These are phyloP conservation scores for Idris sp. DNA, from an alignment of 1,140 invertebrate genomes.

Conservation along the genomic window DNA sequence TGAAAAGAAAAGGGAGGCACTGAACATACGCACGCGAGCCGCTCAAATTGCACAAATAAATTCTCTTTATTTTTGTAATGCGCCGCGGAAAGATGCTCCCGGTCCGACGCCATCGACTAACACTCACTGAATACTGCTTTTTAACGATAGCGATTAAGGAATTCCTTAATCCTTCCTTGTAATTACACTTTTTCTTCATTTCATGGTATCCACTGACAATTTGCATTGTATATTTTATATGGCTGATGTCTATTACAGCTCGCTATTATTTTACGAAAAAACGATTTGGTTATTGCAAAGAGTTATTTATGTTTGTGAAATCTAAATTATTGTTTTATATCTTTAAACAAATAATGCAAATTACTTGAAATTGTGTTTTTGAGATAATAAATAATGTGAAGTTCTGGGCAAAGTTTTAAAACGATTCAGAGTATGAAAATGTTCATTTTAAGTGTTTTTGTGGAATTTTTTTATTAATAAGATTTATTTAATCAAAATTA, in stretches of 20 bases:
- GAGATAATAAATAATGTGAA: too few relatives aligned
- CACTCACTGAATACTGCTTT: constrained; percentile 60
- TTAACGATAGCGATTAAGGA: constrained; percentile 70
- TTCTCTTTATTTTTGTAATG: constrained; percentile 77
- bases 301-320: too few relatives aligned
- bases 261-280: too few relatives aligned
- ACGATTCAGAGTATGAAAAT: too few relatives aligned
- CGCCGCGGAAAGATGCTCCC: constrained; percentile 45
- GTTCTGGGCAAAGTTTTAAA: too few relatives aligned
- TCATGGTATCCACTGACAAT: constrained; percentile 39
- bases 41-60: constrained; percentile 77
- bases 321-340: too few relatives aligned
- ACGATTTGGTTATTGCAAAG: too few relatives aligned
- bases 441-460: too few relatives aligned
- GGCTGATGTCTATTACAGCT: constrained; percentile 37
- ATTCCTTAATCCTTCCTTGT: constrained; percentile 56
- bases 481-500: too few relatives aligned
- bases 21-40: constrained; percentile 68
- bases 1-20: constrained; percentile 56
- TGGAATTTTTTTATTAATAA: too few relatives aligned
- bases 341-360: too few relatives aligned
- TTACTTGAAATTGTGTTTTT: too few relatives aligned
- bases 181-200: constrained; percentile 57
- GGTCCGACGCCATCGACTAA: constrained; percentile 52
- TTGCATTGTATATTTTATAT: constrained; percentile 49